Conservation (phyloP, 2,888 invertebrate species). For the Eilema caniola region DNA sequence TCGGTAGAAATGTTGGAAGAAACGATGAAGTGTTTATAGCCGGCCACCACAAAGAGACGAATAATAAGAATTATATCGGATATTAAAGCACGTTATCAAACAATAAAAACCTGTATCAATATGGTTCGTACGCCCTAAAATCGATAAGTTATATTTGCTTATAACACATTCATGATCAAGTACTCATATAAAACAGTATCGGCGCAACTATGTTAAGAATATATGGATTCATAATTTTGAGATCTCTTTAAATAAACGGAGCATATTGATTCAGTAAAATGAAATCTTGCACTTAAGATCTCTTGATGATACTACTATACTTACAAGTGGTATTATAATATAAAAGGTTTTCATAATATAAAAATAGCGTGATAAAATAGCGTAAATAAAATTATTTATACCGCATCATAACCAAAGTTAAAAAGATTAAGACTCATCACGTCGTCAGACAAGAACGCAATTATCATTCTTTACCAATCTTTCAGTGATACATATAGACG, state of each 20-base stretch:
- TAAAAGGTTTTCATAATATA: no score
- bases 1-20: constrained; percentile 20
- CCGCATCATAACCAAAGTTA: not conserved
- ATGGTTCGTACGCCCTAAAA: not conserved
- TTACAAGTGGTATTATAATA: no score
- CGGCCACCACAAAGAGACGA: constrained; percentile 31
- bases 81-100: not conserved
- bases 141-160: not conserved
- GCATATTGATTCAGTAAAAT: not conserved
- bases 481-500: not conserved
- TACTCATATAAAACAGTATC: not conserved
- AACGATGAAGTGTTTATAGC: constrained; percentile 47
- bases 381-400: no score
- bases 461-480: not conserved
- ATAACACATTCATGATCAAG: not conserved
- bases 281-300: no score
- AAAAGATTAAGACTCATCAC: not conserved
- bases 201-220: not conserved
- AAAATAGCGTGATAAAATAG: no score
- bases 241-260: not conserved
- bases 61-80: not conserved
- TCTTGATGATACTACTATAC: no score
- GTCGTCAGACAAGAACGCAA: not conserved
- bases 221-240: not conserved
- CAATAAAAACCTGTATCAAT: not conserved